Evolutionary conservation across 2,888 invertebrate genomes (phyloP), one percentile per base, ranked within the genome.

Genomic region (Athrips mouffetella): DNA sequence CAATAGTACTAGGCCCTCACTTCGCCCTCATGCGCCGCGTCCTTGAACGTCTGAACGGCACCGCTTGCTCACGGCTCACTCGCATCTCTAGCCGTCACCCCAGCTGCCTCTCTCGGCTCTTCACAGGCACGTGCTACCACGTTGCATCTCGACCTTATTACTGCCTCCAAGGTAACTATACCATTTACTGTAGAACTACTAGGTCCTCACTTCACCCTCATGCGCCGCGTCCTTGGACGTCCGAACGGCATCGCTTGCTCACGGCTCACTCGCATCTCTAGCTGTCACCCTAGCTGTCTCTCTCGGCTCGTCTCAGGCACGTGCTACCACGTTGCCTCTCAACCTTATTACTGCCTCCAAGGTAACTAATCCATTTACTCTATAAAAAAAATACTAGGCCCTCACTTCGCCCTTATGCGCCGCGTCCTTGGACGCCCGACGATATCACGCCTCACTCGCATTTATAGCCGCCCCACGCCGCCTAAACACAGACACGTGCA

Each of bases 341-440:
- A 2, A 95, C 95, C 0, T 82, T 95, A 48, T 87, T 94, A 55
- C 93, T 95, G 80, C 94, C 94, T 8, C 92, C 94, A 27, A 90
- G 92, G 71, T 90, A 65, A 58, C 49, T 37, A 11, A n/a, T n/a
- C n/a, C n/a, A n/a, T n/a, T n/a, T n/a, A n/a, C n/a, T n/a, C n/a
- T n/a, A n/a, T n/a, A n/a, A n/a, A n/a, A n/a, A n/a, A n/a, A n/a
- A n/a, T n/a, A n/a, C n/a, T n/a, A n/a, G n/a, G n/a, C n/a, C 47
- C 94, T 94, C 0, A 94, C 95, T 0, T 95, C 95, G 16, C 95
- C 95, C 3, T 91, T 94, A 50, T 91, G 94, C 27, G 93, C 94
- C 1, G 93, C 92, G n/a, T 94, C 94, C 0, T 76, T 94, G 53
- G 94, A 94, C 71, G 93, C 94, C 16, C 90, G 94, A 13, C 90